phyloP scores from a whole-genome alignment of 2,888 invertebrate genomes.

The Diadromus collaris region DNA sequence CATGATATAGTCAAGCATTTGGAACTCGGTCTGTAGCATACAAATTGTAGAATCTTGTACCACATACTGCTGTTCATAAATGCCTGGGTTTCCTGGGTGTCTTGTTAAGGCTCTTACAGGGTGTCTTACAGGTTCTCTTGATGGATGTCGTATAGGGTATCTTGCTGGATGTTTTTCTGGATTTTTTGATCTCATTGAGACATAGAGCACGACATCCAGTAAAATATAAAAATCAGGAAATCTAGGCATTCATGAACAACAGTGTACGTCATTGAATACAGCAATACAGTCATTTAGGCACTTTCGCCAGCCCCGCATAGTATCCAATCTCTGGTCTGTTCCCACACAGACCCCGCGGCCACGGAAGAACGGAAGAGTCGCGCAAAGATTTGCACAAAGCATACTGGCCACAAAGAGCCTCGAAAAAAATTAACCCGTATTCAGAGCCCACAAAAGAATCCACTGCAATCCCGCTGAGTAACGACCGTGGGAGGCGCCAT shows the following conservation, averaged over 20 bases:
- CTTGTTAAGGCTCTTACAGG: no score
- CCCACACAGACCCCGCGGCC: background rate
- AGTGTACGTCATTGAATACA: no score
- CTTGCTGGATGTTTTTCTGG: no score
- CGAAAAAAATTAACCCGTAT: constrained; percentile 6
- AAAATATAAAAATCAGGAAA: no score
- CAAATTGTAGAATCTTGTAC: background rate
- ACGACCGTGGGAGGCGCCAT: background rate
- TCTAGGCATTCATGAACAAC: no score
- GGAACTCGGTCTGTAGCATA: background rate
- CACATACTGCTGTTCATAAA: no score
- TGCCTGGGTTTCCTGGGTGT: no score
- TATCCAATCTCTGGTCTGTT: background rate
- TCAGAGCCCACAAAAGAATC: background rate
- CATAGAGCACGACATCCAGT: no score
- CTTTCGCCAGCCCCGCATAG: background rate
- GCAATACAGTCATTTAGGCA: background rate
- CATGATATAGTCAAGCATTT: background rate
- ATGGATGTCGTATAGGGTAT: no score
- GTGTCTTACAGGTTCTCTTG: no score
- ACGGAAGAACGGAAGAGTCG: background rate
- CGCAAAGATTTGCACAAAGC: constrained; percentile 11
- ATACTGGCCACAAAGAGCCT: constrained; percentile 2
- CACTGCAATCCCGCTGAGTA: constrained; percentile 8
- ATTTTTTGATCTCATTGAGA: no score